Conservation (phyloP, 1,140 invertebrate genomes). For the Calliopsis andreniformis region DNA sequence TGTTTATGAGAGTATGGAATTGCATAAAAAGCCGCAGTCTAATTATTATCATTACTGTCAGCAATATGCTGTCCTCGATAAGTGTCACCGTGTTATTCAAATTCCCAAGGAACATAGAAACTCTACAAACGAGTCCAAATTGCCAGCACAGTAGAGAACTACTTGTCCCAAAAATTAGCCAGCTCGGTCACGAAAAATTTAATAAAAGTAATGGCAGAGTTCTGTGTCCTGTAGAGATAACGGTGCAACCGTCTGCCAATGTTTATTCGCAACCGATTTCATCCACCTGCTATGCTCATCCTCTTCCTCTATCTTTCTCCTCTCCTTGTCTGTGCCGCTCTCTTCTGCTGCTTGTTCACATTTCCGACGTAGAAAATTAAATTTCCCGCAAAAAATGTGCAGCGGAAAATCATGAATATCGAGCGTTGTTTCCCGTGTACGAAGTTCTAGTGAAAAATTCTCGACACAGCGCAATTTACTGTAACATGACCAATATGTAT, state of each 20-base stretch:
- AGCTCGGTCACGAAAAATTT: background rate
- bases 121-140: background rate
- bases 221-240: background rate
- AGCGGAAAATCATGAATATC: background rate
- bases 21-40: too few species aligned
- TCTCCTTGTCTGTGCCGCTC: background rate
- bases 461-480: background rate
- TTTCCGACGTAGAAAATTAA: background rate
- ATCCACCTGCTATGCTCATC: background rate
- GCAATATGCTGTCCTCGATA: too few species aligned
- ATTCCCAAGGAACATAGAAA: too few species aligned
- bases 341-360: background rate
- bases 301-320: too few species aligned
- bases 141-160: background rate
- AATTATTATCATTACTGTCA: too few species aligned
- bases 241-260: background rate
- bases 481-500: background rate
- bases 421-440: background rate
- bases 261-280: background rate
- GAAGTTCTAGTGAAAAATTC: slow-evolving; percentile 5
- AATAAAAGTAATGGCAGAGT: background rate
- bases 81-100: too few species aligned
- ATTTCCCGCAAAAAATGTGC: background rate
- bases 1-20: too few species aligned
- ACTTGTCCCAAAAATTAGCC: background rate